Conservation (phyloP, 2,797 vertebrate species). For the Pyrocephalus nanus region DNA sequence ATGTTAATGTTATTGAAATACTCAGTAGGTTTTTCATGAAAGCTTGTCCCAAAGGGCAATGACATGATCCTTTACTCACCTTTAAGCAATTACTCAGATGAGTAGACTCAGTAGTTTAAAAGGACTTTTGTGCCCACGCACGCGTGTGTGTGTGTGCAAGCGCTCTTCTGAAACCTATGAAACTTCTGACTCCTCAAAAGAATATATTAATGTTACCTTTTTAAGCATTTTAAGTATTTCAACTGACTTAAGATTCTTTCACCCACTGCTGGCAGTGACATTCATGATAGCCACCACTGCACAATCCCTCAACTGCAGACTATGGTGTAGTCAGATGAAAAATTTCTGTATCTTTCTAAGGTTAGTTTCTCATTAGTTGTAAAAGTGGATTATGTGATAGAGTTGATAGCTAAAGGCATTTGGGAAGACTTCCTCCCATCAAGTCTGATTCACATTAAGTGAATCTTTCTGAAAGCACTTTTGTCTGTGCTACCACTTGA, state of each 20-base stretch:
- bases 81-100: not conserved
- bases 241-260: not conserved
- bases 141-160: not conserved
- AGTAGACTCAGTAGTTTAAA: not conserved
- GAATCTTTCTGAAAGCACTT: not conserved
- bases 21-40: not conserved
- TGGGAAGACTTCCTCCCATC: not conserved
- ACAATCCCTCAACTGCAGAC: not conserved
- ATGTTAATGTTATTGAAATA: slow-evolving; percentile 35
- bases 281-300: not conserved
- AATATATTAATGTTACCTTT: not conserved
- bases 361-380: not conserved
- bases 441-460: not conserved
- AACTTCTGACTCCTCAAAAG: not conserved
- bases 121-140: rapidly evolving
- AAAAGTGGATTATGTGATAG: not conserved
- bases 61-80: not conserved
- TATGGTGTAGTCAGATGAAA: not conserved
- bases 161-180: not conserved
- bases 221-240: not conserved
- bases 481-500: not conserved
- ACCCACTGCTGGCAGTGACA: not conserved
- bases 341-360: not conserved
- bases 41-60: not conserved
- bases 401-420: not conserved